Conservation (phyloP, 2,113 vertebrate genomes). For the Charina bottae region DNA sequence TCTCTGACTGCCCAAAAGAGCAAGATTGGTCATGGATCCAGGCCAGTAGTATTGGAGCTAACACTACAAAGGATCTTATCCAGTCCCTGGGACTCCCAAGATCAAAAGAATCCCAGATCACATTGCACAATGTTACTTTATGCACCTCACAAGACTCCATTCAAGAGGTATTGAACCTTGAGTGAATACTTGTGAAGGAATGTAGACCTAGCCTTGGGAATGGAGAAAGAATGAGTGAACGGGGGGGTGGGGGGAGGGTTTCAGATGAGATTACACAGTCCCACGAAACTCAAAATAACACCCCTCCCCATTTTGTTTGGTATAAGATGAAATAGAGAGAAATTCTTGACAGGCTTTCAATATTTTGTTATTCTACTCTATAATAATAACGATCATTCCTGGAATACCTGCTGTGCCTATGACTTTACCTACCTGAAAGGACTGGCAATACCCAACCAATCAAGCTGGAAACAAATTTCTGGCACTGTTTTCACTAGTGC, state of each 20-base stretch:
- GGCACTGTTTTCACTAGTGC: neutral
- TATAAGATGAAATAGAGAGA: neutral
- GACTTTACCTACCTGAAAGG: neutral
- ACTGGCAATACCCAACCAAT: neutral
- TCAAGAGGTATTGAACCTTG: neutral
- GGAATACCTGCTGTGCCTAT: neutral
- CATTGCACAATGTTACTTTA: neutral
- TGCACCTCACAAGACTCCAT: neutral
- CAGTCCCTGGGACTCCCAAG: neutral
- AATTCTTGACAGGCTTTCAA: neutral
- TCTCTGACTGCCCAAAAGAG: neutral
- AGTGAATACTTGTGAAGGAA: neutral
- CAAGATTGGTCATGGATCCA: neutral
- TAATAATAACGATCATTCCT: neutral
- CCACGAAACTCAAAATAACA: neutral
- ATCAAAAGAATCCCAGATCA: neutral
- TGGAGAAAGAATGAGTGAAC: neutral
- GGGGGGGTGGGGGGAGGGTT: neutral
- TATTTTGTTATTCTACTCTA: neutral
- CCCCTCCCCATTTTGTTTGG: neutral
- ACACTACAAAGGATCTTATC: neutral
- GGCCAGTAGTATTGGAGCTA: neutral
- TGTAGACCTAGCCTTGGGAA: neutral
- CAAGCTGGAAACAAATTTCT: neutral
- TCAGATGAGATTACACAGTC: neutral